A percentile compares a stretch with the other conserved stretches of the same genome.
Evolutionary conservation across 2,113 vertebrate genomes (phyloP).

Genomic region (Cynocephalus volans): DNA sequence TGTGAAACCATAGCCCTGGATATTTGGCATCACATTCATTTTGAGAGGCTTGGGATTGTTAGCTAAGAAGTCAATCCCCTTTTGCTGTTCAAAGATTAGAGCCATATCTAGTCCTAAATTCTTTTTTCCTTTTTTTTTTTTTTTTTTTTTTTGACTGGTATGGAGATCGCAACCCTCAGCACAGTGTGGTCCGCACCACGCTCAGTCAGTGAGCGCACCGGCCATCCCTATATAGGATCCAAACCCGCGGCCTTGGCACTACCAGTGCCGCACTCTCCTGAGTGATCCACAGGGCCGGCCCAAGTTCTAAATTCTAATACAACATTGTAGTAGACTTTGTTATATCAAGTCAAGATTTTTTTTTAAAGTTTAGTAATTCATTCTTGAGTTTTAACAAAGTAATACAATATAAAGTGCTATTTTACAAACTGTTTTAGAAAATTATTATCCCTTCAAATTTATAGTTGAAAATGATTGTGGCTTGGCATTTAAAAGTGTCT

Average conservation of each 20-base stretch:
- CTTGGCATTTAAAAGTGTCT: background rate
- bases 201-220: no score
- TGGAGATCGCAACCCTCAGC: no score
- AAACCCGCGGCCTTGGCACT: no score
- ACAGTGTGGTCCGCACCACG: no score
- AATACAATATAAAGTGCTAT: background rate
- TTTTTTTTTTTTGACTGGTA: no score
- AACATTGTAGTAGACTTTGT: background rate
- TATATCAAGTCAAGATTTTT: background rate
- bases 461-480: background rate
- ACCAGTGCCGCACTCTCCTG: no score
- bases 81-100: background rate
- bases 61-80: background rate
- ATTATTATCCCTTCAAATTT: background rate
- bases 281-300: no score
- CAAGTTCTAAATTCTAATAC: background rate
- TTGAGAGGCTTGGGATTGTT: background rate
- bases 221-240: no score
- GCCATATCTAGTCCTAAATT: background rate
- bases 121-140: no score
- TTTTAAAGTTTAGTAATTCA: background rate
- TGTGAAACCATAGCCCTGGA: background rate
- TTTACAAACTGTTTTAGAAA: background rate
- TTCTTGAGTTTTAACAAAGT: conserved; percentile 26
- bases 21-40: background rate